Conservation (phyloP, 2,113 vertebrate genomes). For the Hydrochoerus hydrochaeris region DNA sequence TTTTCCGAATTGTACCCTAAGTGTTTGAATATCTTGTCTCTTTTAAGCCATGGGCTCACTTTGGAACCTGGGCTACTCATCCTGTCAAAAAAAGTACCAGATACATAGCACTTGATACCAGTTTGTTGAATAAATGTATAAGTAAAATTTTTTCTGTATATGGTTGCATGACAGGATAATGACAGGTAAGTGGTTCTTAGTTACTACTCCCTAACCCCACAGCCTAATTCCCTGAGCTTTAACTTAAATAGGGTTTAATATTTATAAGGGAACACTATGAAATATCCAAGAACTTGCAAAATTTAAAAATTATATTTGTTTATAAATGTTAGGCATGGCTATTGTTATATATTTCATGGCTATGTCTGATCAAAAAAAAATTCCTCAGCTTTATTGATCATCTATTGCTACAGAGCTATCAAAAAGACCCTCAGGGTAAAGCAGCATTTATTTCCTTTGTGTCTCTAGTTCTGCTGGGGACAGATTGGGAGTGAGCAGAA, state of each 20-base stretch:
- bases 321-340: not conserved
- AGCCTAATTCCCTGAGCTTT: not conserved
- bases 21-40: not conserved
- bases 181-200: not conserved
- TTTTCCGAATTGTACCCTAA: not conserved
- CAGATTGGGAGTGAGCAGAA: not conserved
- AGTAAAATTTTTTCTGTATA: not conserved
- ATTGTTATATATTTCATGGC: not conserved
- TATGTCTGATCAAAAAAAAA: not conserved
- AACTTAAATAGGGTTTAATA: not conserved
- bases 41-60: not conserved
- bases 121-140: not conserved
- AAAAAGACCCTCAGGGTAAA: accelerated
- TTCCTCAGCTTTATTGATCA: not conserved
- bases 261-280: not conserved
- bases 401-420: not conserved
- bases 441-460: not conserved
- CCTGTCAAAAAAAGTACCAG: not conserved
- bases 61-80: not conserved
- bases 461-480: not conserved
- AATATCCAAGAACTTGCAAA: not conserved
- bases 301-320: not conserved
- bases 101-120: too few relatives aligned
- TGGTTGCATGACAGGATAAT: not conserved
- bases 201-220: not conserved